These are phyloP conservation scores for Lepidurus arcticus DNA, from an alignment of 1,140 invertebrate species.

Conservation along the genomic window DNA sequence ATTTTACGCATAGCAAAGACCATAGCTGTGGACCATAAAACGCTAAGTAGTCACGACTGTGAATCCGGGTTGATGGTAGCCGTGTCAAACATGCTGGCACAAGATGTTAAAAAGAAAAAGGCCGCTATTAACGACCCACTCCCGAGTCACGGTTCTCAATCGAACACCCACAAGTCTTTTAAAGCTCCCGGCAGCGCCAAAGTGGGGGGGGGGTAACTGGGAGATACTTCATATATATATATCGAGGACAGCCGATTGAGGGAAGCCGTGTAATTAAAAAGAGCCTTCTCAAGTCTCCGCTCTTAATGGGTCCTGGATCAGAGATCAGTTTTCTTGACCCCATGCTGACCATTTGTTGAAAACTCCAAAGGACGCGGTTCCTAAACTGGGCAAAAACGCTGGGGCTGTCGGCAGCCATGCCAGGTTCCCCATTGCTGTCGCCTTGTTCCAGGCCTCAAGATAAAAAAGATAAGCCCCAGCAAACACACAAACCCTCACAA, in stretches of 20 bases:
- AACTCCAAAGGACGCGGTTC: not conserved
- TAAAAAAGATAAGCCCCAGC: not conserved
- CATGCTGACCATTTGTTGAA: conserved; percentile 7
- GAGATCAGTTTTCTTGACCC: not conserved
- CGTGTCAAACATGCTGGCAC: conserved; percentile 18
- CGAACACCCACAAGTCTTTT: not conserved
- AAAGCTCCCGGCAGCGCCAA: not conserved
- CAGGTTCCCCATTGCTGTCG: not conserved
- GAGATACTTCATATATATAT: not conserved
- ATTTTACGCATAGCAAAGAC: not conserved
- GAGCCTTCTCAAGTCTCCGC: not conserved
- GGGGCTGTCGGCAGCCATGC: not conserved
- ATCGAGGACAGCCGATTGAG: not conserved
- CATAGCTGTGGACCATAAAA: not conserved
- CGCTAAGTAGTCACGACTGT: conserved; percentile 21
- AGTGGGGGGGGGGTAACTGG: not conserved
- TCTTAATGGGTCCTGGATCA: not conserved
- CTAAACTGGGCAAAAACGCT: not conserved
- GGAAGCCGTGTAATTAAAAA: not conserved
- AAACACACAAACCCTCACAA: not conserved
- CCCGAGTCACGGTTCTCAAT: conserved; percentile 4
- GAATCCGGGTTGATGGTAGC: conserved; percentile 18
- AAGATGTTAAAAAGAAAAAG: conserved; percentile 17
- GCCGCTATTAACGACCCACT: conserved; percentile 11
- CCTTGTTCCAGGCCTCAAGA: not conserved